phyloP scores from a whole-genome alignment of 2,797 vertebrate species.

The Cossypha dichroa region DNA sequence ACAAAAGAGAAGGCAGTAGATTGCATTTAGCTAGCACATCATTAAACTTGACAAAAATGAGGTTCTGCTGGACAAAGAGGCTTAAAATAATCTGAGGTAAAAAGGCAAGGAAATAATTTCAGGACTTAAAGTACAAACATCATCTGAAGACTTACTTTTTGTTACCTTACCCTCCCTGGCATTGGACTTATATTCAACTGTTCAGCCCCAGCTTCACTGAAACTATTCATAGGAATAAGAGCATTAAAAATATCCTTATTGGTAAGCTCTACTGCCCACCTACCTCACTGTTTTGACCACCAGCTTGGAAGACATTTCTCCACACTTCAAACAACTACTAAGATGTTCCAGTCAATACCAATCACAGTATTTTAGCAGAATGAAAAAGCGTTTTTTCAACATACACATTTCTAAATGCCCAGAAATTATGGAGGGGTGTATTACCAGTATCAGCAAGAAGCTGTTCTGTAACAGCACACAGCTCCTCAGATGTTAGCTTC shows the following conservation, averaged over 20 bases:
- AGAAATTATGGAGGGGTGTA: fast-evolving
- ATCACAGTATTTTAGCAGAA: neutral
- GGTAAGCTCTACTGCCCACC: neutral
- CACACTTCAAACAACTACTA: neutral
- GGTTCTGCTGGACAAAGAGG: neutral
- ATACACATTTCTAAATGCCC: neutral
- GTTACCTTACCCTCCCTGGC: neutral
- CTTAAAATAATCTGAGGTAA: neutral
- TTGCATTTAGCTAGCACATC: neutral
- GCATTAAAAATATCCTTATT: neutral
- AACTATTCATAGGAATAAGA: neutral
- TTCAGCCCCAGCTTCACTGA: neutral
- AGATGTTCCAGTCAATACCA: neutral
- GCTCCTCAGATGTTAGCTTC: neutral
- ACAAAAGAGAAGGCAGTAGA: neutral
- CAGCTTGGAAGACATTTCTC: neutral
- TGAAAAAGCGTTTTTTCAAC: neutral
- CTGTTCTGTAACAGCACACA: neutral
- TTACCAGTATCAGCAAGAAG: neutral
- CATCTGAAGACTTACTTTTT: neutral
- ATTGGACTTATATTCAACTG: neutral
- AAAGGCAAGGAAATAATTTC: neutral
- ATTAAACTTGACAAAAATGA: neutral
- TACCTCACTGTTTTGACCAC: neutral
- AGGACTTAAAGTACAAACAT: neutral